Conservation (phyloP, 2,888 invertebrate species). For the Caenorhabditis afra region DNA sequence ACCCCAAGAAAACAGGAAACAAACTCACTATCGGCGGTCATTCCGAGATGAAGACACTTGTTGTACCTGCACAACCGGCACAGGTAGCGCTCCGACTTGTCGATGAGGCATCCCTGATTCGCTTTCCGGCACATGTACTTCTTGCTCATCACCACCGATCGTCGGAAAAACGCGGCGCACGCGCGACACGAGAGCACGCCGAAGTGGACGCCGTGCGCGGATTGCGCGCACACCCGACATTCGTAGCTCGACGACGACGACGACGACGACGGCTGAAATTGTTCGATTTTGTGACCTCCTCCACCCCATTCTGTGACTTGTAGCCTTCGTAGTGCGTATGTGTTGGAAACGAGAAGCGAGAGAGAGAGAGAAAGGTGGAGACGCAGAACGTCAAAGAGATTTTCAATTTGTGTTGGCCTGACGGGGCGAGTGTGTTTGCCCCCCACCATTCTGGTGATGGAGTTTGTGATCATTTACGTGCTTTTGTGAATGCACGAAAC, state of each 20-base stretch:
- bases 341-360: too few relatives aligned
- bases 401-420: constrained; percentile 15
- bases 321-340: constrained; percentile 30
- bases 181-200: constrained; percentile 65
- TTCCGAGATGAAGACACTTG: constrained; percentile 61
- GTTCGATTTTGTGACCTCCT: constrained; percentile 32
- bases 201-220: constrained; percentile 66
- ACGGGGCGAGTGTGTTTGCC: constrained; percentile 29
- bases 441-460: constrained; percentile 2
- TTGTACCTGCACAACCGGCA: constrained; percentile 63
- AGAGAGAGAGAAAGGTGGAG: constrained; percentile 9
- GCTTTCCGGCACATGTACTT: constrained; percentile 58
- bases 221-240: constrained; percentile 59
- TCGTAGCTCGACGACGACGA: constrained; percentile 37
- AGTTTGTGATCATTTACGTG: constrained; percentile 51
- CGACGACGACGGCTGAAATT: constrained; percentile 48
- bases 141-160: constrained; percentile 56
- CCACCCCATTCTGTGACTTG: constrained; percentile 26
- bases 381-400: constrained; percentile 37
- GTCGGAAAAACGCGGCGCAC: constrained; percentile 66
- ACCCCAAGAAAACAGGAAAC: too few relatives aligned
- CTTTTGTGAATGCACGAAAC: constrained; percentile 8
- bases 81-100: constrained; percentile 51
- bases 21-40: constrained; percentile 65
- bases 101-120: constrained; percentile 46